Evolutionary conservation across 2,888 invertebrate genomes (phyloP), one percentile per base, ranked within the genome.

Genomic region (Dilophus febrilis): DNA sequence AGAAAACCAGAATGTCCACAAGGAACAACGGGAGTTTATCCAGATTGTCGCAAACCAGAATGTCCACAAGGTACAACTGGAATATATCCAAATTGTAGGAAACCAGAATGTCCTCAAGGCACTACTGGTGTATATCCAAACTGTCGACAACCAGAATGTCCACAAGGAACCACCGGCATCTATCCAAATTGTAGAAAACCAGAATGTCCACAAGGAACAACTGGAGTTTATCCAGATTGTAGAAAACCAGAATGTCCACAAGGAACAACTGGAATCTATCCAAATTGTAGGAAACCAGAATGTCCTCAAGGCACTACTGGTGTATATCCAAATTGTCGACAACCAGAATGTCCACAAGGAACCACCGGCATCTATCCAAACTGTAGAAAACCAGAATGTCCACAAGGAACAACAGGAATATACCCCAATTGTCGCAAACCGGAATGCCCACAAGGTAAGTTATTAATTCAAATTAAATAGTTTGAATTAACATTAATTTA

Each of bases 381-480:
- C 8, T 22, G 22, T 22, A 35, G n/a, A 22, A 22, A 22, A 22
- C 36, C 36, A 5, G 13, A 36, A 30, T 37, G 37, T 29, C 37
- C 37, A 30, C 17, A 11, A n/a, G 37, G 37, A 7, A 37, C 37
- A 7, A 29, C 30, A 8, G 37, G 37, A 17, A 11, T 3, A 28
- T 37, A 37, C 29, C 37, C 37, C 3, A 29, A 37, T 13, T 37
- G 37, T 11, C 3, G 12, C 8, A 28, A 37, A n/a, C 37, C 37
- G 16, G 12, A 37, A 11, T 37, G 37, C 14, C 37, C 37, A 28
- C 29, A 22, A 22, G n/a, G n/a, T n/a, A n/a, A n/a, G n/a, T n/a
- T n/a, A n/a, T n/a, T n/a, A n/a, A n/a, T n/a, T n/a, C n/a, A n/a
- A n/a, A n/a, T n/a, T n/a, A n/a, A n/a, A n/a, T n/a, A n/a, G n/a